phyloP scores from a whole-genome alignment of 2,888 invertebrate genomes.

The Cryptocephalus moraei region DNA sequence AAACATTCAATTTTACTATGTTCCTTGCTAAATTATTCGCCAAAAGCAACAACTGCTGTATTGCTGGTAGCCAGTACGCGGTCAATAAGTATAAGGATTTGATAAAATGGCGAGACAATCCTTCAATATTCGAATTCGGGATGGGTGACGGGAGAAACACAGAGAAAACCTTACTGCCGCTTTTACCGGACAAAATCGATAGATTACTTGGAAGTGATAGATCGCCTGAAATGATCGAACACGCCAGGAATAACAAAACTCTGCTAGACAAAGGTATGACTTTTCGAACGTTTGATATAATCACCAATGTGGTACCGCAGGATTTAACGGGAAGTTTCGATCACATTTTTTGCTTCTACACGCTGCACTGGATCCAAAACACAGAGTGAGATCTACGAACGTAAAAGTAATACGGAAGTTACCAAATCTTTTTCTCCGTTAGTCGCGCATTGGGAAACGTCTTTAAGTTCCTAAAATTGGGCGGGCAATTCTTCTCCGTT shows the following conservation, averaged over 20 bases:
- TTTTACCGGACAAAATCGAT: constrained; percentile 5
- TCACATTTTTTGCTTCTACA: constrained; percentile 7
- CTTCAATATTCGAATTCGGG: constrained; percentile 54
- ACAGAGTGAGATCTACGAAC: constrained; percentile 3
- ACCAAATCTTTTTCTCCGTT: too few relatives aligned
- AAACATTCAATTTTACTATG: too few relatives aligned
- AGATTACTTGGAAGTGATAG: constrained; percentile 7
- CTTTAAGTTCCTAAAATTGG: too few relatives aligned
- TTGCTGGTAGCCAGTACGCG: too few relatives aligned
- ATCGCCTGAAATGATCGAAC: constrained; percentile 5
- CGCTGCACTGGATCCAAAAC: constrained; percentile 9
- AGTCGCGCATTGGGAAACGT: too few relatives aligned
- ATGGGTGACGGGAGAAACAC: constrained; percentile 66
- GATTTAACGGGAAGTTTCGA: constrained; percentile 6
- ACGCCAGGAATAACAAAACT: not conserved
- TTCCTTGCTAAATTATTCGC: too few relatives aligned
- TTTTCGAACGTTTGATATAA: constrained; percentile 2
- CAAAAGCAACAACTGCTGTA: too few relatives aligned
- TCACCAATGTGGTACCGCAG: not conserved
- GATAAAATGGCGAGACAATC: too few relatives aligned
- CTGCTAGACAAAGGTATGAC: not conserved
- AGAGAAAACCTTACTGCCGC: constrained; percentile 12
- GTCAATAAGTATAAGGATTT: too few relatives aligned
- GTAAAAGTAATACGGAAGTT: not conserved
- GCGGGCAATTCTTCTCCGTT: too few relatives aligned